Conservation (phyloP, 2,888 invertebrate genomes). For the Aspidiotus rigidus region DNA sequence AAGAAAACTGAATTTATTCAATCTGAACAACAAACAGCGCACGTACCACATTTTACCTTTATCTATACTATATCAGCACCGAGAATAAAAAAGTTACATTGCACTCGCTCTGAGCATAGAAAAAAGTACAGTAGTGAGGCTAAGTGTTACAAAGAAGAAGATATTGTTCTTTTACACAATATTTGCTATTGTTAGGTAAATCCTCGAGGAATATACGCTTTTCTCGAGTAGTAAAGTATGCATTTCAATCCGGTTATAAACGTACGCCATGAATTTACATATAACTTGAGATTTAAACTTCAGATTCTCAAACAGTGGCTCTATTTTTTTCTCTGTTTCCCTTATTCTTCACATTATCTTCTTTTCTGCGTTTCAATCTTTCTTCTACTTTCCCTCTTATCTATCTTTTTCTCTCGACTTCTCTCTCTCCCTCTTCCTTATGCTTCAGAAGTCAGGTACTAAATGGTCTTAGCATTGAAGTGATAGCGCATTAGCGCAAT, state of each 20-base stretch:
- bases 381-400: neutral
- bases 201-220: constrained; percentile 27
- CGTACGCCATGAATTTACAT: constrained; percentile 30
- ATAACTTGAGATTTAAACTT: constrained; percentile 23
- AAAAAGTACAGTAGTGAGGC: constrained; percentile 18
- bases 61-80: constrained; percentile 29
- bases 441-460: neutral
- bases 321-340: neutral
- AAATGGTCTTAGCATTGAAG: too few species aligned
- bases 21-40: constrained; percentile 10
- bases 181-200: constrained; percentile 31
- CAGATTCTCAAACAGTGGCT: constrained; percentile 15
- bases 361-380: too few species aligned
- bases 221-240: constrained; percentile 19
- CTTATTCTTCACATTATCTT: too few species aligned
- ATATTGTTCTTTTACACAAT: constrained; percentile 20
- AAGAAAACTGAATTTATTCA: neutral
- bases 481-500: too few species aligned
- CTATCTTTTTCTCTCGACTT: neutral
- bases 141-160: constrained; percentile 29
- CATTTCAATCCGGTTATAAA: constrained; percentile 30
- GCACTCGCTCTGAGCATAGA: neutral
- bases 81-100: constrained; percentile 14
- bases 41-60: constrained; percentile 30
- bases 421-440: neutral